phyloP scores from a whole-genome alignment of 2,888 invertebrate genomes.

The Aphrophora alni region DNA sequence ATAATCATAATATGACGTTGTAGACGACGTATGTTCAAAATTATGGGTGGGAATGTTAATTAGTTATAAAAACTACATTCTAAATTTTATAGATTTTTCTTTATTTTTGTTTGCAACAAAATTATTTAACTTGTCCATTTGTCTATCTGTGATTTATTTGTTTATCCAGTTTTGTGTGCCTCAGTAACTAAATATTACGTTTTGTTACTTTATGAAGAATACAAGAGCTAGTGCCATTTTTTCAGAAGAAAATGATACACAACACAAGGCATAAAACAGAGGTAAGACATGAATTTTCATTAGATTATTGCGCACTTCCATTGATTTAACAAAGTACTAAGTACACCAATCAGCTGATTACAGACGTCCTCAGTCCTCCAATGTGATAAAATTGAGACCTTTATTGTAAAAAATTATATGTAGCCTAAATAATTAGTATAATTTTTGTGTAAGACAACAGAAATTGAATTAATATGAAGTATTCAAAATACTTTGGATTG shows the following conservation, averaged over 20 bases:
- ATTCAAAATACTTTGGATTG: neutral
- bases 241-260: neutral
- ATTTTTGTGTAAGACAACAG: too few species aligned
- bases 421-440: too few species aligned
- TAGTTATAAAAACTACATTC: neutral
- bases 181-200: neutral
- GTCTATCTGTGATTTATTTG: neutral
- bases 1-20: neutral
- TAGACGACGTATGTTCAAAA: neutral
- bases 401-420: neutral
- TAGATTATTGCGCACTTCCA: neutral
- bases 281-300: neutral
- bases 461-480: too few species aligned
- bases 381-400: neutral
- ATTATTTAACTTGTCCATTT: neutral
- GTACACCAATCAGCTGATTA: neutral
- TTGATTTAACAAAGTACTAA: neutral
- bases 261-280: neutral
- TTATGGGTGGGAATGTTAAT: neutral
- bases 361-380: conserved; percentile 5
- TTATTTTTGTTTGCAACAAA: neutral
- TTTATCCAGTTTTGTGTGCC: neutral
- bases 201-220: neutral
- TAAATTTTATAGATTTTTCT: neutral
- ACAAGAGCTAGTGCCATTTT: neutral